These are phyloP conservation scores for Tillus elongatus DNA, from an alignment of 2,888 invertebrate species.

Conservation along the genomic window DNA sequence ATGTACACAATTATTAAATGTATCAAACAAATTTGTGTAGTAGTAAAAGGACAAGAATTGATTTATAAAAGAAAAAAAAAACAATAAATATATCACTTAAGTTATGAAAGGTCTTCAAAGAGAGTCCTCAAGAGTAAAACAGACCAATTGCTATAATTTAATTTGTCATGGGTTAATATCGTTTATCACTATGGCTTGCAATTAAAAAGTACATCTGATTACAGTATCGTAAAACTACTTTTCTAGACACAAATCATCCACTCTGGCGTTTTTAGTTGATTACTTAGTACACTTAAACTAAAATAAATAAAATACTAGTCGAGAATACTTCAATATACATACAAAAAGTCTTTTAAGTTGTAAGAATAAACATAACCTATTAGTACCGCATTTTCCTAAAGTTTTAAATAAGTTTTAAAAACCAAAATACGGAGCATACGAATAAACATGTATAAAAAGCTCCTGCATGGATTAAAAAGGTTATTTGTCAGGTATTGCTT, in stretches of 20 bases:
- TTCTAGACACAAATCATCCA: constrained; percentile 38
- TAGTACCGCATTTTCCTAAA: too few relatives aligned
- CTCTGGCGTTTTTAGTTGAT: constrained; percentile 30
- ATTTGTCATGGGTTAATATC: constrained; percentile 21
- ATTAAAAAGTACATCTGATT: constrained; percentile 39
- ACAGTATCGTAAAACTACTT: constrained; percentile 38
- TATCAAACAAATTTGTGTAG: not conserved
- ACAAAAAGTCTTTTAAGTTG: too few relatives aligned
- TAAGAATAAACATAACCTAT: too few relatives aligned
- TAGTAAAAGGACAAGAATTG: constrained; percentile 7
- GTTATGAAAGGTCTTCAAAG: not conserved
- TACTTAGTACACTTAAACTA: constrained; percentile 17
- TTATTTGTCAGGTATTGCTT: too few relatives aligned
- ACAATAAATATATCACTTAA: constrained; percentile 9
- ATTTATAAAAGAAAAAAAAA: not conserved
- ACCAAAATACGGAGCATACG: too few relatives aligned
- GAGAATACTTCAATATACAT: too few relatives aligned
- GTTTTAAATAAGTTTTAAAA: too few relatives aligned
- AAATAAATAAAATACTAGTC: too few relatives aligned
- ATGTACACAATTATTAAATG: constrained; percentile 1
- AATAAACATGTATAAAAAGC: too few relatives aligned
- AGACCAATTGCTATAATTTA: constrained; percentile 12
- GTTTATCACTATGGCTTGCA: constrained; percentile 36
- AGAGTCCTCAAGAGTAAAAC: not conserved
- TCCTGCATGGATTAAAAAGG: too few relatives aligned